phyloP scores from a whole-genome alignment of 2,113 vertebrate genomes.

The Lepus europaeus region DNA sequence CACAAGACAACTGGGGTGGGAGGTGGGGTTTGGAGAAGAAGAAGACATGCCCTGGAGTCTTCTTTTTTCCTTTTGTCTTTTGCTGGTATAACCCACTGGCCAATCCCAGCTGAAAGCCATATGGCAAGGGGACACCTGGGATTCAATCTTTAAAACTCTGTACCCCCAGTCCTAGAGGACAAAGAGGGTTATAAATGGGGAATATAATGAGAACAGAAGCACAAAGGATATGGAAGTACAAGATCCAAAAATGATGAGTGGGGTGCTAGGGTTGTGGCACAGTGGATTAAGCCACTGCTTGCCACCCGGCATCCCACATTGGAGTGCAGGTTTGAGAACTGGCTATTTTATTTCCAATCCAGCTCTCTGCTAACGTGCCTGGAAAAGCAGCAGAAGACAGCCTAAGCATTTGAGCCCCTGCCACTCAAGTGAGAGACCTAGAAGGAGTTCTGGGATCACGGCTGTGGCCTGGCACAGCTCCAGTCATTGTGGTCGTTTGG shows the following conservation, averaged over 20 bases:
- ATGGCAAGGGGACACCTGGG: accelerated
- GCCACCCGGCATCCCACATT: too few species aligned
- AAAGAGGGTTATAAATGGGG: neutral
- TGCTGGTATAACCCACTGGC: neutral
- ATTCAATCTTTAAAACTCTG: neutral
- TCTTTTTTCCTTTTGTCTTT: neutral
- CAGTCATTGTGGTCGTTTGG: too few species aligned
- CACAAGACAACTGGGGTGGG: neutral
- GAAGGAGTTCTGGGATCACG: too few species aligned
- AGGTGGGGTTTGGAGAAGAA: neutral
- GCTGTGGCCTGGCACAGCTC: too few species aligned
- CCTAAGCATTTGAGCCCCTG: too few species aligned
- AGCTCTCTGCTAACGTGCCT: too few species aligned
- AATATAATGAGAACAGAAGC: neutral
- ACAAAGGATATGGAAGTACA: neutral
- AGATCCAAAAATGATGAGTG: neutral
- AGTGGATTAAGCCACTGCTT: too few species aligned
- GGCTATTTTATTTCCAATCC: too few species aligned
- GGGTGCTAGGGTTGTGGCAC: too few species aligned
- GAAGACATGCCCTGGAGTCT: neutral
- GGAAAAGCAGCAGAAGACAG: too few species aligned
- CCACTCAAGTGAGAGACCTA: too few species aligned
- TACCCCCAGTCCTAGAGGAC: neutral
- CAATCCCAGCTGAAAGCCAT: neutral
- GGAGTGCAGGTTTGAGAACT: too few species aligned